These are phyloP conservation scores for Neopipo cinnamomea DNA, from an alignment of 2,113 vertebrate species.

Conservation along the genomic window DNA sequence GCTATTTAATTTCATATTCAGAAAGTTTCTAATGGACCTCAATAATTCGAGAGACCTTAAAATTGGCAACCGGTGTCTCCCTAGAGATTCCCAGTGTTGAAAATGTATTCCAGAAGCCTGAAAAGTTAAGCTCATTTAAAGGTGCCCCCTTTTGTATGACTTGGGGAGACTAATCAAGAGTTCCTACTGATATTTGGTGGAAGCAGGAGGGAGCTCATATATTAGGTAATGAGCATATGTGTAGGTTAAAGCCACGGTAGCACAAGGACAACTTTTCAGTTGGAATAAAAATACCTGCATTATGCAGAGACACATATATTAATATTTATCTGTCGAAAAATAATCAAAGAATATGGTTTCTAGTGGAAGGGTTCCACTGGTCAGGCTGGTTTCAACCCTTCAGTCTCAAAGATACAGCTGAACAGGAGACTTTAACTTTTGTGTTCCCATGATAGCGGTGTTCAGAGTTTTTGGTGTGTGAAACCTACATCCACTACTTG, in stretches of 20 bases:
- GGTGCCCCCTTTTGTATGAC: not conserved
- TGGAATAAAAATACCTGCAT: not conserved
- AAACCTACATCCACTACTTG: fast-evolving
- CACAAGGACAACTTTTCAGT: not conserved
- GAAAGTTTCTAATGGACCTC: not conserved
- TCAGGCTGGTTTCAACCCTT: not conserved
- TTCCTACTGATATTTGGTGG: not conserved
- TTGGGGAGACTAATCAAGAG: not conserved
- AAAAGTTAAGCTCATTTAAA: not conserved
- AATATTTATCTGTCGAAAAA: not conserved
- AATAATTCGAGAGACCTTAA: not conserved
- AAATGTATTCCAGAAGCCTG: not conserved
- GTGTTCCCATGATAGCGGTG: not conserved
- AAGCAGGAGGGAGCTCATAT: not conserved
- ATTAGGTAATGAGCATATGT: not conserved
- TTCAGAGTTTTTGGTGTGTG: not conserved
- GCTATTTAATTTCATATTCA: not conserved
- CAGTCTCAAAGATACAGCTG: not conserved
- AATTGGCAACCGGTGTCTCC: not conserved
- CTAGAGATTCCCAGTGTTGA: not conserved
- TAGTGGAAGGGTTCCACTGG: not conserved
- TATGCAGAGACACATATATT: not conserved
- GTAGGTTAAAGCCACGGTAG: not conserved
- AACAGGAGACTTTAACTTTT: not conserved
- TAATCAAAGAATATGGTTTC: not conserved